Percentiles rank a stretch among this genome's conserved stretches.
Evolutionary conservation across 2,113 vertebrate species (phyloP).

Genomic region (Pseudorectes ferrugineus): DNA sequence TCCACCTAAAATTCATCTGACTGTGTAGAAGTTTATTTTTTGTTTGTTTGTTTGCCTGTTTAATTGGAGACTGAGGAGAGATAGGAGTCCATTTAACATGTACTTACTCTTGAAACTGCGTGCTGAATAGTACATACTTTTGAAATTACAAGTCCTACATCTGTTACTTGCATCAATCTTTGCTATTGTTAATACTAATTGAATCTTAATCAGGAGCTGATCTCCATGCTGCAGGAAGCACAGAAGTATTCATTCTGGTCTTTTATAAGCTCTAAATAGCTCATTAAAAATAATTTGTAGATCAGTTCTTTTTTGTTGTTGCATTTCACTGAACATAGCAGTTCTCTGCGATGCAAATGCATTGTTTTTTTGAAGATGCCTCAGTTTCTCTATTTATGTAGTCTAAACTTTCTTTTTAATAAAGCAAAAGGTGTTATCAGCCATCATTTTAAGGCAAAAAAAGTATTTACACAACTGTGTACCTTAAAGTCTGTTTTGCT

Average conservation of each 20-base stretch:
- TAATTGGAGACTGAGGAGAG: not conserved
- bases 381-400: not conserved
- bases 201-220: not conserved
- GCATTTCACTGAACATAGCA: not conserved
- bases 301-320: not conserved
- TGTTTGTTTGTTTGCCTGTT: not conserved
- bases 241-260: not conserved
- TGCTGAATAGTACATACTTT: not conserved
- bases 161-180: not conserved
- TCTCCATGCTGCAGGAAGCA: not conserved
- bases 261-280: not conserved
- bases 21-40: not conserved
- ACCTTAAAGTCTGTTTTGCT: not conserved
- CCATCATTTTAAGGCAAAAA: not conserved
- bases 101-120: not conserved
- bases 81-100: not conserved
- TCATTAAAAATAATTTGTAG: not conserved
- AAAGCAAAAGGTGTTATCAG: not conserved
- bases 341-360: not conserved
- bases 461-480: not conserved
- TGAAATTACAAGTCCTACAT: not conserved
- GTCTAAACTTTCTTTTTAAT: not conserved
- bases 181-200: not conserved
- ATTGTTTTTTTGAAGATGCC: not conserved
- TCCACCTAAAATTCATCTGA: not conserved